Evolutionary conservation across 2,797 vertebrate genomes (phyloP).

Genomic region (Hemibagrus guttatus): DNA sequence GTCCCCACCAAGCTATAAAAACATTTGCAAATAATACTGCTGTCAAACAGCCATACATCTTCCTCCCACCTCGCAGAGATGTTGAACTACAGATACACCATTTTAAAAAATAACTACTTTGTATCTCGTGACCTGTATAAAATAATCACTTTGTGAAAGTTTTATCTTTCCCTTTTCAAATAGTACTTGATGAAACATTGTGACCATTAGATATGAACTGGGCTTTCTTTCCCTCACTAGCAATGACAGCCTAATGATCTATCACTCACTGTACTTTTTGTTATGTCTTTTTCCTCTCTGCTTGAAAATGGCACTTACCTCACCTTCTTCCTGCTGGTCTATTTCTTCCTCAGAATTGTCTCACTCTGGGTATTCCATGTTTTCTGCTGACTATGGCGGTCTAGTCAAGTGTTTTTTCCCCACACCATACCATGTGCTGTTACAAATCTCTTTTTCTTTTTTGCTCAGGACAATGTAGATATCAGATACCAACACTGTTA

Average conservation of each 20-base stretch:
- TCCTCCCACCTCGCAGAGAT: background rate
- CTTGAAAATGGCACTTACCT: background rate
- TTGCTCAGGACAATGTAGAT: background rate
- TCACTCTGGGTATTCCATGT: background rate
- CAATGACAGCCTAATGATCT: background rate
- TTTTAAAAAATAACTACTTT: background rate
- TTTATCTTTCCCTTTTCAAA: background rate
- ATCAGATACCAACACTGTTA: background rate
- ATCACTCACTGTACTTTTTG: background rate
- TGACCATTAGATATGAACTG: background rate
- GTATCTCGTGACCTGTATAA: background rate
- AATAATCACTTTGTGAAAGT: background rate
- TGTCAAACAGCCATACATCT: background rate
- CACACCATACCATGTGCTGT: background rate
- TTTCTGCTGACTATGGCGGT: background rate
- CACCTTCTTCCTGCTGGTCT: background rate
- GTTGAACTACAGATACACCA: background rate
- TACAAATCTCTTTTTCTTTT: background rate
- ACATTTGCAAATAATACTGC: background rate
- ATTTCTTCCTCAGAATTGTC: background rate
- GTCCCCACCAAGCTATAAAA: background rate
- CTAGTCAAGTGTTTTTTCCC: background rate
- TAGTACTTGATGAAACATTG: background rate
- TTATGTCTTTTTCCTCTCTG: background rate
- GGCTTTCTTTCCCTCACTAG: background rate